Percentiles rank a stretch among this genome's conserved stretches.
phyloP scores from a whole-genome alignment of 37 sponge, comb jelly and placozoan genomes.

The Bolinopsis microptera region DNA sequence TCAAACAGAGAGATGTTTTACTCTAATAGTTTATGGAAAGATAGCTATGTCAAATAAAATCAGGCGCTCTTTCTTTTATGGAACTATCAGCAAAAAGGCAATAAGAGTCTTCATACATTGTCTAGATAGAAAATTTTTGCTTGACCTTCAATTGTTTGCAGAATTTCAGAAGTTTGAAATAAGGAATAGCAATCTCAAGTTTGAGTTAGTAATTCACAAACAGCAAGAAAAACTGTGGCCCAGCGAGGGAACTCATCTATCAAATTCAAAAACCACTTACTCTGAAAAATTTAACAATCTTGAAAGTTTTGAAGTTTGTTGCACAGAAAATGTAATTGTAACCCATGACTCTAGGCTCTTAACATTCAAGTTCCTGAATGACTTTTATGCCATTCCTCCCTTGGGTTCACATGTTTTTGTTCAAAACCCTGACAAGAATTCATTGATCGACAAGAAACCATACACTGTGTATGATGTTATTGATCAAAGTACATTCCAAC shows the following conservation, averaged over 20 bases:
- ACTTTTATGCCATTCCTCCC: neutral
- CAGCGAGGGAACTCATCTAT: neutral
- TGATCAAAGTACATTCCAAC: constrained; percentile 9
- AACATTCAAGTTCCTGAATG: neutral
- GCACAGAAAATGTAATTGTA: neutral
- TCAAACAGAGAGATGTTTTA: constrained; percentile 46
- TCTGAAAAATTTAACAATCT: neutral
- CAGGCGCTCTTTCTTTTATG: neutral
- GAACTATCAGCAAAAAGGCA: neutral
- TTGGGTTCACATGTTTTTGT: constrained; percentile 43
- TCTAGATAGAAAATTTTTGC: neutral
- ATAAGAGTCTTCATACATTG: neutral
- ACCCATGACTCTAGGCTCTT: constrained; percentile 22
- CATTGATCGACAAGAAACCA: constrained; percentile 13
- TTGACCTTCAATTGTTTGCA: neutral
- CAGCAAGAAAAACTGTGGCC: neutral
- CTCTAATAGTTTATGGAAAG: constrained; percentile 39
- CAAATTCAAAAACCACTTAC: neutral
- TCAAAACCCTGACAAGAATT: neutral
- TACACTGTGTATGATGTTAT: constrained; percentile 19
- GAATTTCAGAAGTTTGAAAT: neutral
- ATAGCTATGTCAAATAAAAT: neutral
- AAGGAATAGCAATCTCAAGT: neutral
- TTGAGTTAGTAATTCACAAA: constrained; percentile 11
- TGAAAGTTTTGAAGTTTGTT: neutral